phyloP scores from a whole-genome alignment of 2,888 invertebrate species.

The Chromoteleia sp. region DNA sequence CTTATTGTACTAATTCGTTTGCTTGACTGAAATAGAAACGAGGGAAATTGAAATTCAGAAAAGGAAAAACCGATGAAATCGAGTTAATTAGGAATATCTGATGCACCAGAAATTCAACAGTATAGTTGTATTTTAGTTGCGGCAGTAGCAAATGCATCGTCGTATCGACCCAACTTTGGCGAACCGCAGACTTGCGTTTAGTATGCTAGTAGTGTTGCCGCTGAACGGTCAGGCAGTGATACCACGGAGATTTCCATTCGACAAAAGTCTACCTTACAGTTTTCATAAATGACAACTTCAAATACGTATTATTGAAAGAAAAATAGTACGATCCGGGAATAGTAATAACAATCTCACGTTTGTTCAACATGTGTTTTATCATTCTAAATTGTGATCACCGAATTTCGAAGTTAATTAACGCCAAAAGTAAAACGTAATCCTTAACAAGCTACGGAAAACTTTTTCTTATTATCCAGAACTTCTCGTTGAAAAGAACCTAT shows the following conservation, averaged over 20 bases:
- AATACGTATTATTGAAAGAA: slow-evolving; percentile 57
- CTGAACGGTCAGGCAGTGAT: slow-evolving; percentile 75
- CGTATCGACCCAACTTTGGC: slow-evolving; percentile 78
- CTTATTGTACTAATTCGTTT: slow-evolving; percentile 18
- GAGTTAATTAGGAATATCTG: slow-evolving; percentile 56
- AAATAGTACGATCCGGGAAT: slow-evolving; percentile 38
- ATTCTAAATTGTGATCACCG: neutral
- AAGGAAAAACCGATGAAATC: slow-evolving; percentile 45
- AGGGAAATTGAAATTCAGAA: slow-evolving; percentile 41
- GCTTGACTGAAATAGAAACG: slow-evolving; percentile 23
- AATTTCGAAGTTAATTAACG: neutral
- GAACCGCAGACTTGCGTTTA: slow-evolving; percentile 77
- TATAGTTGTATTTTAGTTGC: slow-evolving; percentile 64
- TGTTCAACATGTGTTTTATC: slow-evolving; percentile 14
- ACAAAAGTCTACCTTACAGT: slow-evolving; percentile 56
- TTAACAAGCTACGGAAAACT: no score
- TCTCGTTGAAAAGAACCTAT: no score
- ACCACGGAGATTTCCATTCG: slow-evolving; percentile 45
- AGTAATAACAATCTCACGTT: slow-evolving; percentile 3
- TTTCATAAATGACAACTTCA: slow-evolving; percentile 61
- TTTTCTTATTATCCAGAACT: no score
- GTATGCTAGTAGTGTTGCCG: slow-evolving; percentile 78
- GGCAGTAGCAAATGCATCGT: slow-evolving; percentile 63
- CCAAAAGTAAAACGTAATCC: no score
- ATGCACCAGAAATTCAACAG: slow-evolving; percentile 53